Evolutionary conservation across 2,797 vertebrate species (phyloP), one percentile per base, ranked within the genome.

Genomic region (Cynodonichthys magdalenae): DNA sequence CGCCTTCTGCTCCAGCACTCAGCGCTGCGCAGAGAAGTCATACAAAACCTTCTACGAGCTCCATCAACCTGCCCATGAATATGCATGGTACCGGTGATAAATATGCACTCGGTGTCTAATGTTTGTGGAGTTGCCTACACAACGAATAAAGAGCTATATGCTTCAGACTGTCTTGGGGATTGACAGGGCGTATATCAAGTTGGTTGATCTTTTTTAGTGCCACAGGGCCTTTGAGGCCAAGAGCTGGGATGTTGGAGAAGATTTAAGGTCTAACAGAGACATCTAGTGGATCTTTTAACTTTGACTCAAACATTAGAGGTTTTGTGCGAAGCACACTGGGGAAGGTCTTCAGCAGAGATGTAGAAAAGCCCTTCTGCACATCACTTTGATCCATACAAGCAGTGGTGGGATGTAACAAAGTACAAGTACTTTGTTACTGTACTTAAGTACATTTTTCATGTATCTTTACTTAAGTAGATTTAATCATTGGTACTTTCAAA

Each of bases 1-100:
- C 83, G 90, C 92, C 91, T 92, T 91, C 92, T 93, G 92, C 88
- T 92, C 78, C 82, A 53, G 83, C 82, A 92, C 87, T 91, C 87
- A 78, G 77, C 71, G 51, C 84, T 63, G 84, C 75, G 82, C 84
- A 80, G 85, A 85, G 79, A 83, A 88, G 74, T 86, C 83, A 67
- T 87, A 90, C 87, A 83, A 85, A 83, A 84, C 90, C 82, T 84
- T 88, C 76, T 85, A 86, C 65, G 17, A 83, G 86, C 87, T 89
- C 87, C 90, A 91, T 92, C 91, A 91, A 90, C 78, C 82, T 79
- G 75, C 64, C 55, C 78, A 90, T 92, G 89, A 91, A 92, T 92
- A 92, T 90, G 85, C 85, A 91, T 88, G 83, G 41, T 57, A 53
- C 76, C 56, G 19, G 75, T 79, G 81, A 87, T 89, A 83, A 81